Percentiles rank a stretch among this genome's conserved stretches.
Evolutionary conservation across 35 echinoderm and acorn worm species (phyloP).

Genomic region (Strongylocentrotus purpuratus): DNA sequence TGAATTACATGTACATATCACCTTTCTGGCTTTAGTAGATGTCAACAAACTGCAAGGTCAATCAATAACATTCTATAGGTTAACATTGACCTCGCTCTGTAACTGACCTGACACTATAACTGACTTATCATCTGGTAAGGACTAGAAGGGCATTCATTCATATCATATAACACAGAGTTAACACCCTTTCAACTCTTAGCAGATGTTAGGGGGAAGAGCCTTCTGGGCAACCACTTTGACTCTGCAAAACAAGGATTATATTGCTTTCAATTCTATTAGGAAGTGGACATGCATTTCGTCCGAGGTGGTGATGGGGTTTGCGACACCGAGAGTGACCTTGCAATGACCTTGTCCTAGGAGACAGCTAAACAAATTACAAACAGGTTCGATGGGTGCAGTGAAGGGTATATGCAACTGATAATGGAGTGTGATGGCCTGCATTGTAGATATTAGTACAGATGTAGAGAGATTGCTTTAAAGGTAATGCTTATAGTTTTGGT

Average conservation of each 20-base stretch:
- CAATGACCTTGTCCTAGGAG: not conserved
- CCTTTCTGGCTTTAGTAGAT: not conserved
- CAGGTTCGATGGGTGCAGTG: not conserved
- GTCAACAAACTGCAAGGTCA: not conserved
- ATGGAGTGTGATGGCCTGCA: not conserved
- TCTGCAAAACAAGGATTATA: not conserved
- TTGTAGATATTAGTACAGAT: not conserved
- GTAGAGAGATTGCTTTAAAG: not conserved
- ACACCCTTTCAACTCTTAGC: too few relatives aligned
- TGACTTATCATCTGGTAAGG: not conserved
- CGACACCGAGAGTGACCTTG: not conserved
- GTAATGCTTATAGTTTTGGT: not conserved
- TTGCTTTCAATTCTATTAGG: not conserved
- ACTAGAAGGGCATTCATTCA: too few relatives aligned
- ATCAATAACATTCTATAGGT: not conserved
- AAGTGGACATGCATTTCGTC: too few relatives aligned
- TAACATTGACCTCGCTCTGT: not conserved
- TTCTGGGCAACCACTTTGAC: not conserved
- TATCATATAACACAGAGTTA: too few relatives aligned
- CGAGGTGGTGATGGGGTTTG: not conserved
- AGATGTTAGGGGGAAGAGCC: not conserved
- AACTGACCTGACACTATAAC: not conserved
- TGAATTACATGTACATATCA: too few relatives aligned
- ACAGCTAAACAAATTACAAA: conserved; percentile 4
- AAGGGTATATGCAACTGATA: conserved; percentile 16